phyloP scores from a whole-genome alignment of 1,140 invertebrate species.

The Mamestra configurata region DNA sequence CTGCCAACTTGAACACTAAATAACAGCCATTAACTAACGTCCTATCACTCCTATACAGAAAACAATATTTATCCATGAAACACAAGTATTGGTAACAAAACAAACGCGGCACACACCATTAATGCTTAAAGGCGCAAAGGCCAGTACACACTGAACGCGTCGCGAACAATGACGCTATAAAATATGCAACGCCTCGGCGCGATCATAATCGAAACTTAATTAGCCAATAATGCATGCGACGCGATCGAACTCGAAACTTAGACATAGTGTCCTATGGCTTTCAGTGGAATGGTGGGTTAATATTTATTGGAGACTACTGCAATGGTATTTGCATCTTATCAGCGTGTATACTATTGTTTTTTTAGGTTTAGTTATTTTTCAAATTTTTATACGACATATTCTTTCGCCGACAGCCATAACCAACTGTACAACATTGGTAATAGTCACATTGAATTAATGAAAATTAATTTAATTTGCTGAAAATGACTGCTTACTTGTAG shows the following conservation, averaged over 20 bases:
- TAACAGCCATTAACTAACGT: no score
- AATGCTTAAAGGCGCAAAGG: constrained; percentile 58
- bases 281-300: constrained; percentile 6
- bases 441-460: no score
- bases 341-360: no score
- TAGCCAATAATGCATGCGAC: constrained; percentile 75
- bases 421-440: no score
- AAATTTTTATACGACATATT: no score
- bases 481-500: no score
- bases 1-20: no score
- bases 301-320: constrained; percentile 5
- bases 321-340: neutral
- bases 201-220: constrained; percentile 82
- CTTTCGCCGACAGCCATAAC: no score
- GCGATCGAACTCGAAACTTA: constrained; percentile 50
- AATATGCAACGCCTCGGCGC: constrained; percentile 79
- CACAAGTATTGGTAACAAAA: constrained; percentile 37
- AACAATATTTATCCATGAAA: neutral
- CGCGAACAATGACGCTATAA: constrained; percentile 73
- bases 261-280: constrained; percentile 22
- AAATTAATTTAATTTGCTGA: no score
- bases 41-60: neutral
- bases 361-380: no score
- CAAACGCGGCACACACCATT: constrained; percentile 16
- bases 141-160: constrained; percentile 59